Conservation (phyloP, 2,113 vertebrate genomes). For the Ploceus nigricollis region DNA sequence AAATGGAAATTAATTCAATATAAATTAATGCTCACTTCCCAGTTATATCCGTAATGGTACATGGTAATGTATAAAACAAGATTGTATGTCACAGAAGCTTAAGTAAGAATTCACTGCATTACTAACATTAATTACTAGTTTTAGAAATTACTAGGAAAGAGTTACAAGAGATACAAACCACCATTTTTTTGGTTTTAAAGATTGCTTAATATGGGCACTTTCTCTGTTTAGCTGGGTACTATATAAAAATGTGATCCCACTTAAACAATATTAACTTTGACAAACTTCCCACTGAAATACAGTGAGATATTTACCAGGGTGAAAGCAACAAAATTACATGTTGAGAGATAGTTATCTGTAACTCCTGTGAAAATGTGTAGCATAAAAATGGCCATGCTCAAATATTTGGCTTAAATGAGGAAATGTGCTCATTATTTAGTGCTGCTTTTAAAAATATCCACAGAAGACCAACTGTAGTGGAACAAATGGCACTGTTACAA, state of each 20-base stretch:
- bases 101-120: background rate
- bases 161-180: background rate
- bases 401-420: slow-evolving; percentile 1
- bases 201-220: background rate
- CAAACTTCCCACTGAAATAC: background rate
- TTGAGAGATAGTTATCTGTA: background rate
- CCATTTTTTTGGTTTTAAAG: background rate
- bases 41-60: background rate
- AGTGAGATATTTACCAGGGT: background rate
- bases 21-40: background rate
- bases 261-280: background rate
- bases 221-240: background rate
- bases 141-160: background rate
- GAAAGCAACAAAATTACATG: background rate
- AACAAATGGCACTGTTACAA: slow-evolving; percentile 33
- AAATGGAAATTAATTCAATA: background rate
- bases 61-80: background rate
- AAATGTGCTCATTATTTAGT: slow-evolving; percentile 25
- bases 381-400: background rate
- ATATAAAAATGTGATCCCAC: background rate
- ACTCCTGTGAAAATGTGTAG: background rate
- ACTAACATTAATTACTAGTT: background rate
- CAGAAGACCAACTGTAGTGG: slow-evolving; percentile 21
- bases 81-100: background rate
- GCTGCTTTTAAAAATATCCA: background rate